Conservation (phyloP, 2,113 vertebrate genomes). For the Struthio camelus region DNA sequence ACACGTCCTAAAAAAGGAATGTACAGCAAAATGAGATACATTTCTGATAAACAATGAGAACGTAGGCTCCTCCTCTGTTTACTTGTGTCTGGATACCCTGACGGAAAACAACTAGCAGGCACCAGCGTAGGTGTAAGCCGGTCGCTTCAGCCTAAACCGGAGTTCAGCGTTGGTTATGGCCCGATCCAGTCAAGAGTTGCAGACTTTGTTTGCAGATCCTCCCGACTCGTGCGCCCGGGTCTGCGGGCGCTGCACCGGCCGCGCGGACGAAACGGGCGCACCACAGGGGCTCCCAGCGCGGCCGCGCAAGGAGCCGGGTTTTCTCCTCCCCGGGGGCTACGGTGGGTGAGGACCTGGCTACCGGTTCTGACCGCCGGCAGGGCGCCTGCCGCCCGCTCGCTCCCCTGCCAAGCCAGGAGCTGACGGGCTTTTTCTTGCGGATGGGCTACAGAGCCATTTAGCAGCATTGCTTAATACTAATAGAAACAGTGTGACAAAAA, state of each 20-base stretch:
- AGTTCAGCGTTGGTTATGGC: constrained; percentile 13
- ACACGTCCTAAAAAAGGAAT: constrained; percentile 88
- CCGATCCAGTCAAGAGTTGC: constrained; percentile 34
- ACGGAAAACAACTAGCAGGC: constrained; percentile 39
- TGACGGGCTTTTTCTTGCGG: not conserved
- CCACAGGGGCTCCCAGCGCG: no score
- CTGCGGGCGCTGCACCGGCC: not conserved
- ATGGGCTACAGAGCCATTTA: constrained; percentile 23
- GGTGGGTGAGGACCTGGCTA: not conserved
- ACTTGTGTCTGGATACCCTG: constrained; percentile 63
- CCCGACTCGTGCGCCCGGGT: not conserved
- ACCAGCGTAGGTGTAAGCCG: not conserved
- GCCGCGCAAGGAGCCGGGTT: not conserved
- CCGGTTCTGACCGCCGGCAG: not conserved
- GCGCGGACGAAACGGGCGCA: not conserved
- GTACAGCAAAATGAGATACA: constrained; percentile 80
- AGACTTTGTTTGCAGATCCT: constrained; percentile 36
- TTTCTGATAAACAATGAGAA: constrained; percentile 74
- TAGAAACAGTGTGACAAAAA: not conserved
- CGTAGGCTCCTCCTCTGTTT: constrained; percentile 69
- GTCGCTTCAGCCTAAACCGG: not conserved
- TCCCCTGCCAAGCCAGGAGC: not conserved
- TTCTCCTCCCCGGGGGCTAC: not conserved
- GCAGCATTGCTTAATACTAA: constrained; percentile 6
- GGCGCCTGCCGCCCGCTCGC: not conserved